Percentiles rank a stretch among this genome's conserved stretches.
Conservation (phyloP, 2,888 invertebrate species). For the Fabriciana adippe region DNA sequence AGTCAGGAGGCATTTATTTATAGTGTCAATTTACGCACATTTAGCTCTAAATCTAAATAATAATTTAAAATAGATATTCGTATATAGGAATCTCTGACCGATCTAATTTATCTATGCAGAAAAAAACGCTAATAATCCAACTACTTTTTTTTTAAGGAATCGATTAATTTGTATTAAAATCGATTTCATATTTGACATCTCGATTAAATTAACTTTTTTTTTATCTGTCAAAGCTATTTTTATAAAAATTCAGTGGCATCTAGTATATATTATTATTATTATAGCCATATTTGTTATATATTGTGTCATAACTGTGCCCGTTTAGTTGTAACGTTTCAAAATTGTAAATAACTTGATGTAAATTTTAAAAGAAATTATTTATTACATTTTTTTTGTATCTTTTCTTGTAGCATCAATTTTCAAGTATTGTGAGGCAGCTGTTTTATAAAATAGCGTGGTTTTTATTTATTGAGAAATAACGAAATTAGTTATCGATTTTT, state of each 20-base stretch:
- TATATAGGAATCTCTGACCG: background rate
- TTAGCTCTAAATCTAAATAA: background rate
- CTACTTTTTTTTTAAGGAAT: background rate
- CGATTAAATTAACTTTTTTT: background rate
- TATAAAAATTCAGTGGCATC: background rate
- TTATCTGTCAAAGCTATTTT: constrained; percentile 2
- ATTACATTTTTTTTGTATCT: background rate
- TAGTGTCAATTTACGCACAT: constrained; percentile 5
- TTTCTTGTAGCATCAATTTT: background rate
- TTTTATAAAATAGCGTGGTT: background rate
- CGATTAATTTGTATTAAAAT: background rate
- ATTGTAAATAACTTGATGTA: constrained; percentile 10
- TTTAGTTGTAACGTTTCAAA: background rate
- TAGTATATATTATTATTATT: background rate
- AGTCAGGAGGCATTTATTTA: constrained; percentile 8
- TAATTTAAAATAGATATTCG: background rate
- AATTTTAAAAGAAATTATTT: constrained; percentile 6
- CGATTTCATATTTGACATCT: constrained; percentile 3
- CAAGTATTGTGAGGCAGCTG: constrained; percentile 1
- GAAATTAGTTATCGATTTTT: background rate
- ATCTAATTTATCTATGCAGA: constrained; percentile 2
- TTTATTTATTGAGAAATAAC: background rate
- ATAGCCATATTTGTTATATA: background rate
- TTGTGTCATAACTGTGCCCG: constrained; percentile 15
- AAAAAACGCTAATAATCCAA: background rate